Conservation (phyloP, 1,140 invertebrate genomes). For the Magallana gigas region DNA sequence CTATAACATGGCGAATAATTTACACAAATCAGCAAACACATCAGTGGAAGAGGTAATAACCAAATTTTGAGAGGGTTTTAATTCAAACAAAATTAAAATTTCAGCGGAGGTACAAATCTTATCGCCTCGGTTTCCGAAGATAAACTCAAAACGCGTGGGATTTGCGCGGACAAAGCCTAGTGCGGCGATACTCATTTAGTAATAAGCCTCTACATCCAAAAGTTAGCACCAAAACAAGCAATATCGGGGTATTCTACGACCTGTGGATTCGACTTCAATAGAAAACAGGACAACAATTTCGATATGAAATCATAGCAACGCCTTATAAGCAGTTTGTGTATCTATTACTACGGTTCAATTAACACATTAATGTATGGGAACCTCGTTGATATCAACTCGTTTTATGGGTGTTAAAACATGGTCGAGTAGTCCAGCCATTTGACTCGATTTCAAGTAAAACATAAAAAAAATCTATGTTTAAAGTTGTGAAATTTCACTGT, state of each 20-base stretch:
- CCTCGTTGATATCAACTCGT: background rate
- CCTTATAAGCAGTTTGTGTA: background rate
- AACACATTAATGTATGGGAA: constrained; percentile 8
- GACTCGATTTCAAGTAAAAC: background rate
- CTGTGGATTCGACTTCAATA: background rate
- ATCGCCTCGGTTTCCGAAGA: background rate
- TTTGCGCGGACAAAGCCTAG: background rate
- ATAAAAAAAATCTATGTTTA: constrained; percentile 7
- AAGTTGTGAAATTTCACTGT: constrained; percentile 1
- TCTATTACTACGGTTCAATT: background rate
- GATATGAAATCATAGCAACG: background rate
- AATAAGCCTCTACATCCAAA: background rate
- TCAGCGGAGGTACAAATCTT: constrained; percentile 3
- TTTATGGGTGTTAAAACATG: constrained; percentile 6
- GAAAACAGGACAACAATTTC: background rate
- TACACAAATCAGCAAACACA: constrained; percentile 28
- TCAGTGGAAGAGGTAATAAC: constrained; percentile 12
- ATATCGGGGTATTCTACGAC: background rate
- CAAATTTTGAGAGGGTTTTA: constrained; percentile 10
- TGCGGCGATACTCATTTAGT: background rate
- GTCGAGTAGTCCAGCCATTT: background rate
- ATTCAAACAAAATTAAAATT: constrained; percentile 8
- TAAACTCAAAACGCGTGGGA: background rate
- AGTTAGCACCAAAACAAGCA: background rate
- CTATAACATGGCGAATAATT: constrained; percentile 20